Conservation (phyloP, 2,113 vertebrate genomes). For the Dipodomys ordii region DNA sequence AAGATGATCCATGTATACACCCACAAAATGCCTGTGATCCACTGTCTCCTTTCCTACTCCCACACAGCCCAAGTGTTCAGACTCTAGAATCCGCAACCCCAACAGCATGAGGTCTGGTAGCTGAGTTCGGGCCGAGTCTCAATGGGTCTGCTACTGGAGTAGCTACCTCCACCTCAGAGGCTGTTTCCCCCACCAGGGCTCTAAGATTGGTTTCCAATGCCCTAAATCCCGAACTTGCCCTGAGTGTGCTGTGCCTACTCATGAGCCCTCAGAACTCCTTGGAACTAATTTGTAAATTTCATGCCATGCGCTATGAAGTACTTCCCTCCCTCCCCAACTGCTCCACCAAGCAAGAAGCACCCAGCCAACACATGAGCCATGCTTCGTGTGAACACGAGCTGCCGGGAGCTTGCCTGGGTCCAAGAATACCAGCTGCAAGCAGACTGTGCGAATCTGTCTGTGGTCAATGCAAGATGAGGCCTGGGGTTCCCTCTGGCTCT, state of each 20-base stretch:
- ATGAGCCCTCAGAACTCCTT: neutral
- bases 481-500: neutral
- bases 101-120: neutral
- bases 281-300: neutral
- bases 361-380: neutral
- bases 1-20: neutral
- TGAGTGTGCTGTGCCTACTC: neutral
- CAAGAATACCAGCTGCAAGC: neutral
- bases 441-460: neutral
- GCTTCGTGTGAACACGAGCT: neutral
- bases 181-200: fast-evolving
- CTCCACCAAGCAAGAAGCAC: neutral
- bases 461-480: neutral
- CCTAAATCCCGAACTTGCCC: neutral
- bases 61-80: neutral
- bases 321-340: neutral
- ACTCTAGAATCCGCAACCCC: neutral
- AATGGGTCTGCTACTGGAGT: neutral
- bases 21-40: neutral
- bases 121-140: neutral
- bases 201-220: neutral
- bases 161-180: too few species aligned
- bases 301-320: neutral
- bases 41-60: neutral
- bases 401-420: neutral